phyloP scores from a whole-genome alignment of 2,888 invertebrate species.

The Cenopis cana region DNA sequence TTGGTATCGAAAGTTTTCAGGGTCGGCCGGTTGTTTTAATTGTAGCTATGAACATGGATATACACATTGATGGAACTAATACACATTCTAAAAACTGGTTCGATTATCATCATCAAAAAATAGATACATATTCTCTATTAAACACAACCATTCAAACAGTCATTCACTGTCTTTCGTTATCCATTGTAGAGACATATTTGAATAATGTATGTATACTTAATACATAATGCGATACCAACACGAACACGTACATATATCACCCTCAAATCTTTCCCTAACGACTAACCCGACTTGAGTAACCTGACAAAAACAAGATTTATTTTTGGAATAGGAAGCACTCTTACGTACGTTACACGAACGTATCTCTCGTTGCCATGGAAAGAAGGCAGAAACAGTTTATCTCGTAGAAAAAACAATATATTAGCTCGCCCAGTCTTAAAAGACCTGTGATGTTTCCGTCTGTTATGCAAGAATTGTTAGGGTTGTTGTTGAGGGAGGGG shows the following conservation, averaged over 20 bases:
- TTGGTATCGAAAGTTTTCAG: no score
- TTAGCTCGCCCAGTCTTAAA: slow-evolving; percentile 2
- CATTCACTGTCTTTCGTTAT: not conserved
- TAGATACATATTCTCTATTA: no score
- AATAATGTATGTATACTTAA: not conserved
- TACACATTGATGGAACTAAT: no score
- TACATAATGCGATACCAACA: not conserved
- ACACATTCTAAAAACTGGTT: no score
- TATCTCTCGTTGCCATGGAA: slow-evolving; percentile 8
- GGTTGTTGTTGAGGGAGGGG: not conserved
- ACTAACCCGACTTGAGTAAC: not conserved
- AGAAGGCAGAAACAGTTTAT: slow-evolving; percentile 14
- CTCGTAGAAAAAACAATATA: slow-evolving; percentile 23
- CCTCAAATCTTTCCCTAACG: slow-evolving; percentile 8
- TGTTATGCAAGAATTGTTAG: not conserved
- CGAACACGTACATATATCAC: not conserved
- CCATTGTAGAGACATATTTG: not conserved
- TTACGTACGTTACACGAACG: slow-evolving; percentile 3
- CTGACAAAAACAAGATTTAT: slow-evolving; percentile 24
- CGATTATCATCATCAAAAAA: no score
- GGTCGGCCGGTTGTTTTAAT: no score
- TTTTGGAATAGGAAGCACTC: slow-evolving; percentile 1
- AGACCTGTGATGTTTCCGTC: not conserved
- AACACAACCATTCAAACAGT: not conserved
- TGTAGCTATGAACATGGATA: no score